Evolutionary conservation across 1,140 invertebrate genomes (phyloP).

Genomic region (Drosophila azteca): DNA sequence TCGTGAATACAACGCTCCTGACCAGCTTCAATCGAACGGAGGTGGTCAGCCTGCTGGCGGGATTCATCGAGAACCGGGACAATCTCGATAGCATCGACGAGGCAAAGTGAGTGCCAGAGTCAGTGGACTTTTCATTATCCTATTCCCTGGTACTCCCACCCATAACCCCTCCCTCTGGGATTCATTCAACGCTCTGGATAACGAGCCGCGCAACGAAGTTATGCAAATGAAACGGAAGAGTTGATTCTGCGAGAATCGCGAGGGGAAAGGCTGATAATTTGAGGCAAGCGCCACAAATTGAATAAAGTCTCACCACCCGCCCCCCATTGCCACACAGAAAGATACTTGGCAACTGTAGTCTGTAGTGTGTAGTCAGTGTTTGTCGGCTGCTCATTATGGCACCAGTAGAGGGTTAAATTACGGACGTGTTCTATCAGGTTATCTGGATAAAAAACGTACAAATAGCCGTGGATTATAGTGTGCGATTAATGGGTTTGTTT

Average conservation of each 20-base stretch:
- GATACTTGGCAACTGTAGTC: too few species aligned
- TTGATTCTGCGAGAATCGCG: not conserved
- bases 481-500: too few species aligned
- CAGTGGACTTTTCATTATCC: conserved; percentile 1
- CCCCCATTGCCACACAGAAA: not conserved
- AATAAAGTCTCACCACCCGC: conserved; percentile 22
- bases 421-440: too few species aligned
- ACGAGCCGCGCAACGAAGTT: conserved; percentile 5
- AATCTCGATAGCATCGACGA: conserved; percentile 78
- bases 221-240: conserved; percentile 38
- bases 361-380: not conserved
- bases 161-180: too few species aligned
- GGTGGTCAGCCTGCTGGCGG: conserved; percentile 70
- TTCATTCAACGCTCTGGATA: not conserved
- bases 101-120: conserved; percentile 70
- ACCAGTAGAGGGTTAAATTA: too few species aligned
- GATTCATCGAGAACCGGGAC: conserved; percentile 80
- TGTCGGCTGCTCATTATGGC: too few species aligned
- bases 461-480: too few species aligned
- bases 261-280: conserved; percentile 25
- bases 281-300: conserved; percentile 25
- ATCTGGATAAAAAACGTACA: too few species aligned
- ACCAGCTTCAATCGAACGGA: conserved; percentile 75
- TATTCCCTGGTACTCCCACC: not conserved
- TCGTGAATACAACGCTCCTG: conserved; percentile 73